Conservation (phyloP, 2,113 vertebrate genomes). For the Ictalurus punctatus region DNA sequence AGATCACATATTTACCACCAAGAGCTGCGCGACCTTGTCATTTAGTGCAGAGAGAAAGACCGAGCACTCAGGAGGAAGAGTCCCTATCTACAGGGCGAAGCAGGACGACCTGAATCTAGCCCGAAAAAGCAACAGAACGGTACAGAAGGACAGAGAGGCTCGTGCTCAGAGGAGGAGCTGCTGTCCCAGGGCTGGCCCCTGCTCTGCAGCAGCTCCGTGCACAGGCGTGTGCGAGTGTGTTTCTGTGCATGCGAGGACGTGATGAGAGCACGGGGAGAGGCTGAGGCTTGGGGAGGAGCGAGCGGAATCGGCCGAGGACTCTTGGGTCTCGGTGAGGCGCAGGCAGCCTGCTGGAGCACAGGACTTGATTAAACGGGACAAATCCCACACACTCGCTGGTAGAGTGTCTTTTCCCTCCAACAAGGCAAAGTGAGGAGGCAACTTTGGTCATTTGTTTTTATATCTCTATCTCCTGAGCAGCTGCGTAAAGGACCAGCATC, state of each 20-base stretch:
- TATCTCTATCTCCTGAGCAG: constrained; percentile 60
- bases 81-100: neutral
- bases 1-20: constrained; percentile 74
- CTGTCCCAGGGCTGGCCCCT: constrained; percentile 72
- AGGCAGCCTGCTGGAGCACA: constrained; percentile 56
- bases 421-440: constrained; percentile 12
- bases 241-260: constrained; percentile 60
- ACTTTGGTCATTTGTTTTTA: constrained; percentile 39
- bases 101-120: constrained; percentile 12
- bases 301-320: constrained; percentile 56
- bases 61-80: neutral
- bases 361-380: constrained; percentile 56
- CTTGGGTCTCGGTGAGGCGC: constrained; percentile 45
- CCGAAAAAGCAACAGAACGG: constrained; percentile 39
- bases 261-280: constrained; percentile 77
- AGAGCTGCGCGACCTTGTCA: constrained; percentile 69
- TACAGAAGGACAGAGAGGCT: constrained; percentile 43
- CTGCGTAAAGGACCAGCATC: constrained; percentile 70
- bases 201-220: constrained; percentile 57
- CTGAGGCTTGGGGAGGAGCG: constrained; percentile 61
- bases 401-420: constrained; percentile 61
- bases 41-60: constrained; percentile 61
- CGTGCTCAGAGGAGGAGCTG: constrained; percentile 68
- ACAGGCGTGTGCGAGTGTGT: constrained; percentile 18
- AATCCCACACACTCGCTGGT: constrained; percentile 62